Evolutionary conservation across 2,797 vertebrate genomes (phyloP), one percentile per base, ranked within the genome.

Genomic region (Mus minutoides): DNA sequence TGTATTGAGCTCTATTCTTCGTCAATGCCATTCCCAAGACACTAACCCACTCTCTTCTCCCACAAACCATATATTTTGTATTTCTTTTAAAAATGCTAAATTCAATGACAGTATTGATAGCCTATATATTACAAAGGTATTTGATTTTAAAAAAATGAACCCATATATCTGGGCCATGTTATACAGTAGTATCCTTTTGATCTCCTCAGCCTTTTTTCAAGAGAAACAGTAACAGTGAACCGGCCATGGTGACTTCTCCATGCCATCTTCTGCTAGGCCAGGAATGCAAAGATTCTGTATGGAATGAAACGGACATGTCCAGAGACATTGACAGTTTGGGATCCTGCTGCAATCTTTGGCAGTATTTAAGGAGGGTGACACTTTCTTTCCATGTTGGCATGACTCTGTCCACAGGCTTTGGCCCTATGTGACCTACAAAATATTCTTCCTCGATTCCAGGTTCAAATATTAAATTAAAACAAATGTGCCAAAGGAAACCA

Each of bases 391-490:
- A 84, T n/a, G 19, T 4, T 1, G 64, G 46, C 91, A 62, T 2
- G 64, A 77, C 69, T 80, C 52, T 71, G 82, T 67, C 73, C 24
- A 22, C 13, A 89, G 62, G 91, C 88, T n/a, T 14, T 60, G 54
- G 60, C 62, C 29, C 77, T 43, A 1, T 2, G 8, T 0, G 6
- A 94, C 52, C 64, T 85, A 73, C 19, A 34, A 54, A 67, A 94
- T 16, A 76, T 54, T 26, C 64, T 80, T 54, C 54, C 93, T 75
- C 71, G 71, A 62, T 79, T 91, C 88, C 87, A 94, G 82, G 77
- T 85, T 91, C 88, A 89, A 91, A 97, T 90, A 94, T 96, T 97
- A 96, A 97, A 88, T 98, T 95, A 95, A 97, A 96, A 94, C 34
- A 83, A 34, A 95, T 96, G 96, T 97, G 96, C 96, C 97, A 97